A percentile compares a stretch with the other conserved stretches of the same genome.
Evolutionary conservation across 2,888 invertebrate genomes (phyloP).

Genomic region (Phyllotreta cruciferae): DNA sequence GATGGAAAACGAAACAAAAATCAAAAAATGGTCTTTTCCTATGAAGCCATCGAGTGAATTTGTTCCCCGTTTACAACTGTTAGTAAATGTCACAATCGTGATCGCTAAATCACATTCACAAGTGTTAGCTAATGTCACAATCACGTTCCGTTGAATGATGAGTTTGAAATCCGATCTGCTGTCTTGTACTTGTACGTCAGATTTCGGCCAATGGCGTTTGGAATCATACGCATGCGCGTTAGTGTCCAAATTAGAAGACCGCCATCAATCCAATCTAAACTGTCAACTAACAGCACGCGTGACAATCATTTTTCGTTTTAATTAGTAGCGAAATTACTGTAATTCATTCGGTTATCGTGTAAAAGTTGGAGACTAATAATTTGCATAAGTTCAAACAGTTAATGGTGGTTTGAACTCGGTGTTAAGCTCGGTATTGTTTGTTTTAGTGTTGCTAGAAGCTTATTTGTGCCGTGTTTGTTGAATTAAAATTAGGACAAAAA

Average conservation of each 20-base stretch:
- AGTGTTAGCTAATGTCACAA: too few relatives aligned
- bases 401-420: slow-evolving; percentile 17
- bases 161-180: too few relatives aligned
- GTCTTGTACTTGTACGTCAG: too few relatives aligned
- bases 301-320: slow-evolving; percentile 38
- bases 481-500: slow-evolving; percentile 1
- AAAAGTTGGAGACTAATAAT: slow-evolving; percentile 1
- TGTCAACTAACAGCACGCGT: slow-evolving; percentile 51
- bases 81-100: too few relatives aligned
- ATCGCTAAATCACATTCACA: too few relatives aligned
- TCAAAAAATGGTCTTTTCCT: too few relatives aligned
- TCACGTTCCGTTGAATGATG: too few relatives aligned
- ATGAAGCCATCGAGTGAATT: too few relatives aligned
- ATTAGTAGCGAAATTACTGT: slow-evolving; percentile 18
- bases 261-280: slow-evolving; percentile 47
- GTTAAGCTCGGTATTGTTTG: slow-evolving; percentile 17
- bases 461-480: slow-evolving; percentile 4
- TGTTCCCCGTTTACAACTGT: too few relatives aligned
- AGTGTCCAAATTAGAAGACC: slow-evolving; percentile 39
- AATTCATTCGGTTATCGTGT: neutral
- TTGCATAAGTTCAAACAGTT: slow-evolving; percentile 1
- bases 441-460: slow-evolving; percentile 1
- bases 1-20: too few relatives aligned
- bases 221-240: too few relatives aligned
- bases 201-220: too few relatives aligned